Percentiles rank a stretch among this genome's conserved stretches.
These are phyloP conservation scores for Alectura lathami DNA, from an alignment of 2,113 vertebrate species.

Conservation along the genomic window DNA sequence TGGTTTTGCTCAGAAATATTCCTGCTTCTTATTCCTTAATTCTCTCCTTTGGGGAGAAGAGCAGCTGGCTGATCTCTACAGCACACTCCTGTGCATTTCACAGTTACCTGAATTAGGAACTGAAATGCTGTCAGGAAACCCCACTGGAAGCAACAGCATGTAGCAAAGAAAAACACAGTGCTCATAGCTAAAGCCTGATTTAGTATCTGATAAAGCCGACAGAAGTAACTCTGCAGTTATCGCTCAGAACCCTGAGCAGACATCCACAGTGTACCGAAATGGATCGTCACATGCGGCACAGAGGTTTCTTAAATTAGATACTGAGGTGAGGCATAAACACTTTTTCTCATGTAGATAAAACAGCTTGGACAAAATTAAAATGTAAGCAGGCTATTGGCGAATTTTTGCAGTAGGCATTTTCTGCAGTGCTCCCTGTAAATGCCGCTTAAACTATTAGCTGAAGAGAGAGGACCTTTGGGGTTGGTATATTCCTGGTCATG, in stretches of 20 bases:
- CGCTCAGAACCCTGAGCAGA: not conserved
- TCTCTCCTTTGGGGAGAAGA: not conserved
- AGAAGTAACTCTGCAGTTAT: not conserved
- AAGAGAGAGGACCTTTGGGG: not conserved
- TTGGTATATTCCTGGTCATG: not conserved
- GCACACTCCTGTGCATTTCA: not conserved
- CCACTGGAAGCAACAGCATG: not conserved
- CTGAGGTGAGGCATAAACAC: not conserved
- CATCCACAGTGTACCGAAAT: not conserved
- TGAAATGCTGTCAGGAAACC: slow-evolving; percentile 14
- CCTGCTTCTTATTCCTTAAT: not conserved
- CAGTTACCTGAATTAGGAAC: not conserved
- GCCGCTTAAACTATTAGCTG: not conserved
- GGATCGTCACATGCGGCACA: fast-evolving
- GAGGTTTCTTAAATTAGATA: not conserved
- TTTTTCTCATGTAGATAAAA: not conserved
- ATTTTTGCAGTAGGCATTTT: not conserved
- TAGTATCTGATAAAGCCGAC: not conserved
- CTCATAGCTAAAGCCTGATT: not conserved
- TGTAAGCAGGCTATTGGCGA: fast-evolving
- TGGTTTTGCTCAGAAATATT: not conserved
- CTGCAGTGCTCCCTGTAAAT: not conserved
- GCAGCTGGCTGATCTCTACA: not conserved
- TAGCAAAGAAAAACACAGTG: not conserved
- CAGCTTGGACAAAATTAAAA: not conserved